These are phyloP conservation scores for Standfussiana lucernea DNA, from an alignment of 2,888 invertebrate genomes.

Conservation along the genomic window DNA sequence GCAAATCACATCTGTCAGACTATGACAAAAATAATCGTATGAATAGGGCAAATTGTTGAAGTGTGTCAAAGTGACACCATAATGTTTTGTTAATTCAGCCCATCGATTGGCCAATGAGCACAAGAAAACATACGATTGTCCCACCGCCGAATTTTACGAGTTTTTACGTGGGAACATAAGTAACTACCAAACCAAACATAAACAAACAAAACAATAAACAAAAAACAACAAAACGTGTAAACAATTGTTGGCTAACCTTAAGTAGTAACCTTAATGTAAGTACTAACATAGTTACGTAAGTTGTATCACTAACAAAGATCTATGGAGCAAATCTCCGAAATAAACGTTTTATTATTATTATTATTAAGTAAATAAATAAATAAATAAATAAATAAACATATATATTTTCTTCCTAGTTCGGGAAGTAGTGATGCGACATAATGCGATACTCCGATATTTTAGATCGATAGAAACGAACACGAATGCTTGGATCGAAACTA, in stretches of 20 bases:
- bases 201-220: too few species aligned
- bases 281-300: too few species aligned
- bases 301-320: too few species aligned
- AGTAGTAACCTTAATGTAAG: too few species aligned
- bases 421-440: neutral
- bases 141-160: slow-evolving; percentile 38
- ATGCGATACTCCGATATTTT: neutral
- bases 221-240: too few species aligned
- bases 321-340: too few species aligned
- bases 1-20: neutral
- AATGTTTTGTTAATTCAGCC: neutral
- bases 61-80: neutral
- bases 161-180: slow-evolving; percentile 35
- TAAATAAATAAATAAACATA: too few species aligned
- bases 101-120: slow-evolving; percentile 11
- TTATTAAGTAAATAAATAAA: too few species aligned
- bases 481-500: neutral
- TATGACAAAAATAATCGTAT: too few species aligned
- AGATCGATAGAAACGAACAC: neutral
- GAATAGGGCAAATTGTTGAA: neutral
- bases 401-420: neutral
- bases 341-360: too few species aligned
- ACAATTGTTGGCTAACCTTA: too few species aligned
- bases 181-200: slow-evolving; percentile 32
- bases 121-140: slow-evolving; percentile 5